phyloP scores from a whole-genome alignment of 2,113 vertebrate genomes.

The Clupea harengus region DNA sequence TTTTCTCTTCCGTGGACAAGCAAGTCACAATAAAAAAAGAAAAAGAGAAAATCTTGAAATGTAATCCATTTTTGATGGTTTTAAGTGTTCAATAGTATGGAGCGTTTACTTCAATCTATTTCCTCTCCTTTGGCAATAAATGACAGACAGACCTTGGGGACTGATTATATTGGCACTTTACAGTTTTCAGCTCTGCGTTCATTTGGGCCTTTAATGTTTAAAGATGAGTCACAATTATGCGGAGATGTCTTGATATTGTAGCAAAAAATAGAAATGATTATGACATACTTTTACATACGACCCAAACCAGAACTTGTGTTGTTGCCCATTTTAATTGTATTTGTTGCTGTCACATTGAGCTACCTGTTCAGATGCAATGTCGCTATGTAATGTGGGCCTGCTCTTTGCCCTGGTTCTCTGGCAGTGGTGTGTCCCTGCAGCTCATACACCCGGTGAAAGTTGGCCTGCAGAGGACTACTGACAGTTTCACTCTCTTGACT shows the following conservation, averaged over 20 bases:
- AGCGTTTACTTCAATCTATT: slow-evolving; percentile 57
- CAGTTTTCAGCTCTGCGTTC: not conserved
- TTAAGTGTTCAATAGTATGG: slow-evolving; percentile 54
- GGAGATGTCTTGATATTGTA: not conserved
- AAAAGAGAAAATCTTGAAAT: slow-evolving; percentile 26
- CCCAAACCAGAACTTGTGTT: not conserved
- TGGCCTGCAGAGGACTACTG: not conserved
- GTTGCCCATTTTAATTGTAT: not conserved
- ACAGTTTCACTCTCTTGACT: not conserved
- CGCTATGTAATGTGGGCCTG: not conserved
- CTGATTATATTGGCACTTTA: not conserved
- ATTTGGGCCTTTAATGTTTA: not conserved
- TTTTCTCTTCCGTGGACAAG: slow-evolving; percentile 43
- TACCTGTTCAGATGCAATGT: not conserved
- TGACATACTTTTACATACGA: not conserved
- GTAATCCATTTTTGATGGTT: slow-evolving; percentile 44
- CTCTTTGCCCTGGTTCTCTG: not conserved
- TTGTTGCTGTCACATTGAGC: not conserved
- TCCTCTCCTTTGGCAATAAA: slow-evolving; percentile 49
- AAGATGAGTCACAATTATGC: not conserved
- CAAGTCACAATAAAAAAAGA: slow-evolving; percentile 45
- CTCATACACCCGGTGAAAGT: not conserved
- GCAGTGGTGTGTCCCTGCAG: not conserved
- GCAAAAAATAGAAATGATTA: not conserved
- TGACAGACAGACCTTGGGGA: slow-evolving; percentile 54